These are phyloP conservation scores for Aquatica leii DNA, from an alignment of 2,888 invertebrate species.

Conservation along the genomic window DNA sequence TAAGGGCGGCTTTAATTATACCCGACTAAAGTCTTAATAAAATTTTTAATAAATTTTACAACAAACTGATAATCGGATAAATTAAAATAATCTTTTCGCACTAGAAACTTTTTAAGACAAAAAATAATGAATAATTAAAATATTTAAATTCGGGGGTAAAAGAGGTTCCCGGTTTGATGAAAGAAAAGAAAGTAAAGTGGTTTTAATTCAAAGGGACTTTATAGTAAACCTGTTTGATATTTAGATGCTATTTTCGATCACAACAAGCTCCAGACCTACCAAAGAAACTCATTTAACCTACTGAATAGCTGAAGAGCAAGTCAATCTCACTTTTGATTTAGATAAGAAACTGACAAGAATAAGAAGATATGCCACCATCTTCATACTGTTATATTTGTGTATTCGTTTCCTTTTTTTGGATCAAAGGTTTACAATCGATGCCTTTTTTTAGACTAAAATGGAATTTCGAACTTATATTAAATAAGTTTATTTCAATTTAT, in stretches of 20 bases:
- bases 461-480: too few species aligned
- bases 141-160: too few species aligned
- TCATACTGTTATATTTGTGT: conserved; percentile 37
- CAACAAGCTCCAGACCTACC: conserved; percentile 34
- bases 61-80: conserved; percentile 15
- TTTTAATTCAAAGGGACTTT: conserved; percentile 27
- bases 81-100: conserved; percentile 31
- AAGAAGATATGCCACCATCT: conserved; percentile 36
- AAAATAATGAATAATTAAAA: conserved; percentile 5
- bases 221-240: conserved; percentile 26
- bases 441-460: too few species aligned
- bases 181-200: conserved; percentile 14
- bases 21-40: background rate
- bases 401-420: conserved; percentile 26
- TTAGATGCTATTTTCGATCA: conserved; percentile 36
- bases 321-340: conserved; percentile 41
- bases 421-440: conserved; percentile 16
- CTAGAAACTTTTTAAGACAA: conserved; percentile 28
- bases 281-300: conserved; percentile 43
- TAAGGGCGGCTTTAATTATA: conserved; percentile 1
- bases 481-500: too few species aligned
- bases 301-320: conserved; percentile 42
- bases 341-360: conserved; percentile 43
- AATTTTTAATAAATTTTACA: conserved; percentile 10
- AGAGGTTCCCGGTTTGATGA: background rate